Evolutionary conservation across 2,797 vertebrate species (phyloP).

Genomic region (Synaphobranchus kaupii): DNA sequence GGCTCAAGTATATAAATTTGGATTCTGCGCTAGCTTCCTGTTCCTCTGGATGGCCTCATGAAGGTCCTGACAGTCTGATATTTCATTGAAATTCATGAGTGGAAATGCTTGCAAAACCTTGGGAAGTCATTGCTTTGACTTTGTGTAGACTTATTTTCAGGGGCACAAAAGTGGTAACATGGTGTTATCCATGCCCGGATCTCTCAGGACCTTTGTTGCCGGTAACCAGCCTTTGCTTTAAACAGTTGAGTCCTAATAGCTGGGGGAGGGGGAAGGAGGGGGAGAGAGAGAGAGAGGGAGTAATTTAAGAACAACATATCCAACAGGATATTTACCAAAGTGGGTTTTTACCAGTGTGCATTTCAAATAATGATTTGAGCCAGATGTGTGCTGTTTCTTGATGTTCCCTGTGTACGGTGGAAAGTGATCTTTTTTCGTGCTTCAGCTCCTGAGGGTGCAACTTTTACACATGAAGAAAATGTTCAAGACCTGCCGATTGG

Average conservation of each 20-base stretch:
- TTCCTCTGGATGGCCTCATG: neutral
- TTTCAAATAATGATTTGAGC: no score
- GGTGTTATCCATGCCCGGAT: neutral
- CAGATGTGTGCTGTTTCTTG: no score
- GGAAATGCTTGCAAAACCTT: neutral
- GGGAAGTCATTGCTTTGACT: neutral
- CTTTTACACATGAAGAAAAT: slow-evolving; percentile 97
- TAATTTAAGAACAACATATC: no score
- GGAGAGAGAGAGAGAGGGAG: no score
- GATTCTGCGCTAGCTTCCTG: neutral
- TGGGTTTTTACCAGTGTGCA: no score
- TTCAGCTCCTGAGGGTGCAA: slow-evolving; percentile 86
- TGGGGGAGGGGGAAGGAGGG: no score
- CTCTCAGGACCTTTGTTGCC: no score
- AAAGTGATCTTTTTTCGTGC: slow-evolving; percentile 15
- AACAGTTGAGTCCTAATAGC: no score
- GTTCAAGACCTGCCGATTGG: slow-evolving; percentile 91
- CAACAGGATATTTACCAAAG: no score
- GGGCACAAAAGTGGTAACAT: neutral
- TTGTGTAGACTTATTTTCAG: neutral
- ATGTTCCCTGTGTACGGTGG: neutral
- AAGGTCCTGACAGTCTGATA: neutral
- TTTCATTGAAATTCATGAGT: neutral
- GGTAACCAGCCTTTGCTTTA: no score
- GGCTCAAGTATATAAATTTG: neutral